phyloP scores from a whole-genome alignment of 2,888 invertebrate genomes.

The Rotaria sp. region DNA sequence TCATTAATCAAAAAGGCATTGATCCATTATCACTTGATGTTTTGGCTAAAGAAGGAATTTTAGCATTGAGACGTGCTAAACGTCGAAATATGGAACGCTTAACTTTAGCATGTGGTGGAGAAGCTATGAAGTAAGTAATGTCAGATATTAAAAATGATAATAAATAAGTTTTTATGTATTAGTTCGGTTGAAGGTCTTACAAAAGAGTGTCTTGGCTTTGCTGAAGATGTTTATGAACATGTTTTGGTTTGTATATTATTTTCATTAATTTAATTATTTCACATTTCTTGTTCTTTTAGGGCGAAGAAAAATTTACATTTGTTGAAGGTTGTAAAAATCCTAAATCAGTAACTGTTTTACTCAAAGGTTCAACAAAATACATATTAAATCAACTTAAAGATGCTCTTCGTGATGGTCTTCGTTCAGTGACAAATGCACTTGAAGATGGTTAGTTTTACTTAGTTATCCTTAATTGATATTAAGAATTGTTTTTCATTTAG shows the following conservation, averaged over 20 bases:
- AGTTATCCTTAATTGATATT: background rate
- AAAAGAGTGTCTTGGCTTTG: conserved; percentile 78
- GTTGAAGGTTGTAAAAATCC: conserved; percentile 92
- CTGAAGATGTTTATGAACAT: conserved; percentile 84
- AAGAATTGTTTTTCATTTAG: background rate
- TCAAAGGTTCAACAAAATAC: conserved; percentile 94
- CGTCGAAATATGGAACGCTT: conserved; percentile 94
- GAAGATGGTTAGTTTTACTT: conserved; percentile 65
- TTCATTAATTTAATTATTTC: background rate
- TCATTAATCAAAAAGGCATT: conserved; percentile 96
- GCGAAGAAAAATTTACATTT: conserved; percentile 95
- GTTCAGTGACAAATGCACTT: conserved; percentile 91
- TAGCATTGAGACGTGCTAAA: conserved; percentile 88
- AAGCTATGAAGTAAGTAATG: conserved; percentile 62
- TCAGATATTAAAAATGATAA: background rate
- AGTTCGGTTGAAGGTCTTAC: conserved; percentile 79
- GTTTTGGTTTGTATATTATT: conserved; percentile 63
- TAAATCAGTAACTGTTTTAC: conserved; percentile 84
- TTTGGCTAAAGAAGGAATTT: conserved; percentile 88
- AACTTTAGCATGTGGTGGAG: conserved; percentile 85
- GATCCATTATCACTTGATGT: conserved; percentile 92
- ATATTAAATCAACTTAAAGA: conserved; percentile 89
- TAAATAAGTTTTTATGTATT: conserved; percentile 44
- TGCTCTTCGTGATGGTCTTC: conserved; percentile 86
- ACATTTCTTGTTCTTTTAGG: conserved; percentile 56